A percentile compares a stretch with the other conserved stretches of the same genome.
These are phyloP conservation scores for Ploceus nigricollis DNA, from an alignment of 2,113 vertebrate species.

Conservation along the genomic window DNA sequence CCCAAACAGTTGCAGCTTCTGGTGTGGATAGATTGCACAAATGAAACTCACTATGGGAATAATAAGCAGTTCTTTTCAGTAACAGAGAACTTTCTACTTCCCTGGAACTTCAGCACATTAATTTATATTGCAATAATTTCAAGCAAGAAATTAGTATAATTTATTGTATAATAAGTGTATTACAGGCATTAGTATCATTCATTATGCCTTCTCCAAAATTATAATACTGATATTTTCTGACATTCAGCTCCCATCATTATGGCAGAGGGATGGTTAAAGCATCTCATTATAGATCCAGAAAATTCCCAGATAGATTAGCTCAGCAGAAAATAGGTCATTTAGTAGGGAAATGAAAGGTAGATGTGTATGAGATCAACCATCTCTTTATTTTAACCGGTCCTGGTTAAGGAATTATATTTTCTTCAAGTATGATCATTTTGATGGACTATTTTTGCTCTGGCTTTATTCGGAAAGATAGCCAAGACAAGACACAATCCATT, in stretches of 20 bases:
- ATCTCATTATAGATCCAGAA: background rate
- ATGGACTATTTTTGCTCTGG: background rate
- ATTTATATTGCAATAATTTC: background rate
- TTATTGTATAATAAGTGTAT: background rate
- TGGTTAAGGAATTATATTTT: background rate
- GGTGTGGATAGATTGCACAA: background rate
- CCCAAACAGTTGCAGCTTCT: background rate
- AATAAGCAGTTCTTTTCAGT: background rate
- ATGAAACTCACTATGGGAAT: background rate
- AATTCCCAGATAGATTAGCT: background rate
- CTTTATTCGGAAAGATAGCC: background rate
- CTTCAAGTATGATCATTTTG: background rate
- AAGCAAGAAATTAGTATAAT: background rate
- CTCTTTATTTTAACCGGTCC: background rate
- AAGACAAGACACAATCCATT: background rate
- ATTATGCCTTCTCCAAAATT: background rate
- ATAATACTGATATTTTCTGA: background rate
- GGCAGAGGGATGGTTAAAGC: background rate
- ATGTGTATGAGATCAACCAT: background rate
- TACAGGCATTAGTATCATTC: background rate
- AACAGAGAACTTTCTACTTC: background rate
- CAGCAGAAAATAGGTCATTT: background rate
- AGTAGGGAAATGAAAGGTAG: background rate
- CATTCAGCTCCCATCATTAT: fast-evolving
- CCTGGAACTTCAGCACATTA: background rate